Conservation (phyloP, 2,888 invertebrate species). For the Gastracanthus pulcherrimus region DNA sequence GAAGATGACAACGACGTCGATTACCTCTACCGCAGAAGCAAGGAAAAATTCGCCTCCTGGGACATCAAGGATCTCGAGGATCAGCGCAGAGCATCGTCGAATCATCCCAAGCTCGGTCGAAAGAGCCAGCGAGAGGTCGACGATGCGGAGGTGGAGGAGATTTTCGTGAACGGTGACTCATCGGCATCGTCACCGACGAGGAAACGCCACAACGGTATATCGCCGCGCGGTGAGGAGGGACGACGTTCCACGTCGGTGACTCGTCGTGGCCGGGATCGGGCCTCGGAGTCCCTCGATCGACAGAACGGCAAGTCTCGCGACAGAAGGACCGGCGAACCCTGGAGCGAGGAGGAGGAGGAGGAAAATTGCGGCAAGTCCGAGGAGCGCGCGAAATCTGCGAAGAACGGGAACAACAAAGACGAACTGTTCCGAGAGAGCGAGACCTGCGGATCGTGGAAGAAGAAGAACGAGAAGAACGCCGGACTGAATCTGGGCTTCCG, state of each 20-base stretch:
- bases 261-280: constrained; percentile 4
- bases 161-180: constrained; percentile 38
- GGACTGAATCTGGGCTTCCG: constrained; percentile 64
- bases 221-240: constrained; percentile 50
- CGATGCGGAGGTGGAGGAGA: constrained; percentile 20
- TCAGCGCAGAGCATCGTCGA: no score
- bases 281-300: constrained; percentile 60
- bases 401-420: neutral
- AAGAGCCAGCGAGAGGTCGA: neutral
- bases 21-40: constrained; percentile 63
- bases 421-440: constrained; percentile 62
- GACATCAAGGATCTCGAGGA: constrained; percentile 64
- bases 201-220: constrained; percentile 51
- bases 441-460: constrained; percentile 56
- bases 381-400: constrained; percentile 2
- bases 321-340: constrained; percentile 49
- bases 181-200: constrained; percentile 13
- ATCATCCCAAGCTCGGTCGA: neutral
- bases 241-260: constrained; percentile 50
- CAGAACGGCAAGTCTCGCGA: constrained; percentile 56
- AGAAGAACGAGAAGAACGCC: constrained; percentile 60
- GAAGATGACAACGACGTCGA: constrained; percentile 59
- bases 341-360: constrained; percentile 50
- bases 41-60: constrained; percentile 67
- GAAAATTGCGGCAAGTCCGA: constrained; percentile 43